These are phyloP conservation scores for Phrixothrix hirtus DNA, from an alignment of 2,888 invertebrate species.

Conservation along the genomic window DNA sequence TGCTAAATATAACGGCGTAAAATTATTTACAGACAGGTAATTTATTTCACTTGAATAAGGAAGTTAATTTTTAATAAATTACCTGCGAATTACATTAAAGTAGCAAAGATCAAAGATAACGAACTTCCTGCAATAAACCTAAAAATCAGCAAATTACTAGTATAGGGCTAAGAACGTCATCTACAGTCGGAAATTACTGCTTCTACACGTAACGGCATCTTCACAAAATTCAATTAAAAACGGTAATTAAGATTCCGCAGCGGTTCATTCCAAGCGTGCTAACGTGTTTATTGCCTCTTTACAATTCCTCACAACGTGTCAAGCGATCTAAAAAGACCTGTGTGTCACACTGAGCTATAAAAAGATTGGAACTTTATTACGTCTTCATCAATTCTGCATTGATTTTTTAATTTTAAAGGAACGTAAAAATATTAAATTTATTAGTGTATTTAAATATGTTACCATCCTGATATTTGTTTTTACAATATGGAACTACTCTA, in stretches of 20 bases:
- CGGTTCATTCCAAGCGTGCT: conserved; percentile 24
- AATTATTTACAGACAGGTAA: background rate
- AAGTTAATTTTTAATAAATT: conserved; percentile 1
- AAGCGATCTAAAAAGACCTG: conserved; percentile 16
- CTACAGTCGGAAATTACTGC: conserved; percentile 32
- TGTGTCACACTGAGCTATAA: conserved; percentile 13
- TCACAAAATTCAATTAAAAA: conserved; percentile 34
- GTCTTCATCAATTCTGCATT: conserved; percentile 11
- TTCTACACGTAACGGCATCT: conserved; percentile 30
- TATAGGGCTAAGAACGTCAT: conserved; percentile 19
- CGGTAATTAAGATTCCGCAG: conserved; percentile 31
- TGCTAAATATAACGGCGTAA: no score
- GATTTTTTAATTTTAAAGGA: no score
- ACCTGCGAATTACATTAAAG: background rate
- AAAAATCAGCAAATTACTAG: conserved; percentile 14
- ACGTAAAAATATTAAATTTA: conserved; percentile 2
- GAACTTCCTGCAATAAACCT: conserved; percentile 9
- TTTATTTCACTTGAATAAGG: background rate
- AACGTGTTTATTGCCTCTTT: conserved; percentile 26
- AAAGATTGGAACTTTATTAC: conserved; percentile 17
- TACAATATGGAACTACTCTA: no score
- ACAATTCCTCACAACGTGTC: conserved; percentile 26
- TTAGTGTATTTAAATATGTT: no score
- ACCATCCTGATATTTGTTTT: no score
- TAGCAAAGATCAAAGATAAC: conserved; percentile 8